Percentiles rank a stretch among this genome's conserved stretches.
Conservation (phyloP, 30 jellyfish, hydroid and myxozoan genomes). For the Catostylus mosaicus region DNA sequence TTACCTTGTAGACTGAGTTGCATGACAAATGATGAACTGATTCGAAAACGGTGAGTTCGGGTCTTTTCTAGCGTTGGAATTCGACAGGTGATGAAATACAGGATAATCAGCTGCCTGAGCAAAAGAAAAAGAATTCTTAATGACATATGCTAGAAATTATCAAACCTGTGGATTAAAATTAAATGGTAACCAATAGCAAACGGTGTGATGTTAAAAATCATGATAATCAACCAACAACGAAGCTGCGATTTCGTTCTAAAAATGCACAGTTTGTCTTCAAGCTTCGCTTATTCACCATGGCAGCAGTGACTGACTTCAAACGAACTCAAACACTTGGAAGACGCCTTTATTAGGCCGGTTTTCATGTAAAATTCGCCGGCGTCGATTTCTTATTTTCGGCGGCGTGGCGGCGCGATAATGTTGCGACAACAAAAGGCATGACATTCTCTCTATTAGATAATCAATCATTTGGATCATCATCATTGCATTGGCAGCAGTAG, state of each 20-base stretch:
- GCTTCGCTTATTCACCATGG: not conserved
- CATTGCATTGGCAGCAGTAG: no score
- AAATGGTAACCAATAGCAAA: constrained; percentile 2
- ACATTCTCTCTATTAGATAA: no score
- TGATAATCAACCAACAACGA: not conserved
- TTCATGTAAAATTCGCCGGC: no score
- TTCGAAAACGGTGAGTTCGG: not conserved
- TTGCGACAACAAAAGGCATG: no score
- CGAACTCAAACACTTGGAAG: no score
- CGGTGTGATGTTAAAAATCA: not conserved
- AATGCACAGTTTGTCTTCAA: no score
- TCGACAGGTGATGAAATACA: not conserved
- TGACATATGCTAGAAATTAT: not conserved
- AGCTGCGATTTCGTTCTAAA: no score
- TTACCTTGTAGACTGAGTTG: not conserved
- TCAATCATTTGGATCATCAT: no score
- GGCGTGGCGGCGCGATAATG: no score
- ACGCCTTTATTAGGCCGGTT: no score
- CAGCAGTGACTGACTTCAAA: no score
- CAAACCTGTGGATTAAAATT: not conserved
- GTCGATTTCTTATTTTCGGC: no score
- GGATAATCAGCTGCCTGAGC: constrained; percentile 4
- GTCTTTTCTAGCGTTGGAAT: not conserved
- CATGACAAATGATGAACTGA: not conserved
- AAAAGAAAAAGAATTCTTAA: constrained; percentile 4